Evolutionary conservation across 2,888 invertebrate genomes (phyloP).

Genomic region (Digitonthophagus gazella): DNA sequence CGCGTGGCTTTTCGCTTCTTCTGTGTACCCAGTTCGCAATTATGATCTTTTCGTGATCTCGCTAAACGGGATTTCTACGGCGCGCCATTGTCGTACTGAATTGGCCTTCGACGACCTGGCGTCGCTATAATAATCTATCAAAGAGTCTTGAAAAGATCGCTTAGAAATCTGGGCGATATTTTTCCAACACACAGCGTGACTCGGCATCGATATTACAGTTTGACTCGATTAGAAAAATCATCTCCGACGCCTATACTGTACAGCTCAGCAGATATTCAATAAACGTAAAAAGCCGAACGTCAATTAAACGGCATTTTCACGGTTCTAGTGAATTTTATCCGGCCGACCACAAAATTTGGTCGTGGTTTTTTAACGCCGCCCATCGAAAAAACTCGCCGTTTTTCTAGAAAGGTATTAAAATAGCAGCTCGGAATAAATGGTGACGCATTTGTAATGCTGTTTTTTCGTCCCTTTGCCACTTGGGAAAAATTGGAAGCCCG

Average conservation of each 20-base stretch:
- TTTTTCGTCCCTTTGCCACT: not conserved
- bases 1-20: conserved; percentile 32
- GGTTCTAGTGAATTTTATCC: not conserved
- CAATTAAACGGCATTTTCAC: not conserved
- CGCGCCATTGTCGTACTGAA: not conserved
- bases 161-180: too few relatives aligned
- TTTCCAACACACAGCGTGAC: too few relatives aligned
- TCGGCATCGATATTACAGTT: not conserved
- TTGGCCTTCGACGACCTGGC: not conserved
- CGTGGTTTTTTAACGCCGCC: not conserved
- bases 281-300: not conserved
- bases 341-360: not conserved
- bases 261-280: not conserved
- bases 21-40: conserved; percentile 30
- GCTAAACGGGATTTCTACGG: not conserved
- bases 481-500: not conserved
- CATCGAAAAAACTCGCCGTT: not conserved
- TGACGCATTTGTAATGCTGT: not conserved
- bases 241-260: too few relatives aligned
- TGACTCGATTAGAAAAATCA: not conserved
- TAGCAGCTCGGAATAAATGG: not conserved
- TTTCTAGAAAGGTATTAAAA: not conserved
- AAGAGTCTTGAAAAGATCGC: not conserved
- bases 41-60: conserved; percentile 29
- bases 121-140: not conserved